Percentiles rank a stretch among this genome's conserved stretches.
Evolutionary conservation across 1,140 invertebrate genomes (phyloP).

Genomic region (Meloidogyne hapla): DNA sequence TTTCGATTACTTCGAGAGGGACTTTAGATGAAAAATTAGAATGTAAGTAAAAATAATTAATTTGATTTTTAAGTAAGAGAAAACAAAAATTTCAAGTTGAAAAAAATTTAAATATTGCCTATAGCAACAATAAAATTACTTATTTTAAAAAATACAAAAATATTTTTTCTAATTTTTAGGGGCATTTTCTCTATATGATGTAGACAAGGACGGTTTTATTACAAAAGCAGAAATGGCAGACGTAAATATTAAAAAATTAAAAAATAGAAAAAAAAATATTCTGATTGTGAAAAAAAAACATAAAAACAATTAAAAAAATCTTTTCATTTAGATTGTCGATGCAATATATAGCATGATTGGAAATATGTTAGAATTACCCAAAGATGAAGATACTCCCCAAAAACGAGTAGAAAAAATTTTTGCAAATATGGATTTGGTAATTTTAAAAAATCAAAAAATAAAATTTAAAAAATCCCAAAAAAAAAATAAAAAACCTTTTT

Average conservation of each 20-base stretch:
- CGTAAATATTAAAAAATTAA: conserved; percentile 19
- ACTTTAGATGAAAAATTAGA: conserved; percentile 65
- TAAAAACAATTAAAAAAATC: too few species aligned
- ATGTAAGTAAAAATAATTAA: conserved; percentile 54
- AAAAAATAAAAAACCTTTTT: neutral
- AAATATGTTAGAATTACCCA: conserved; percentile 67
- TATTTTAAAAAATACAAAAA: neutral
- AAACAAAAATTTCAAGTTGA: too few species aligned
- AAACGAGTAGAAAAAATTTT: conserved; percentile 69
- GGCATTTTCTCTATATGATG: conserved; percentile 68
- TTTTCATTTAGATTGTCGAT: conserved; percentile 65
- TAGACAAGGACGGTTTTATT: conserved; percentile 69
- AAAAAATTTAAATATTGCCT: too few species aligned
- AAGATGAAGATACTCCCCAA: conserved; percentile 68
- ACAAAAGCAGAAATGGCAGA: conserved; percentile 61
- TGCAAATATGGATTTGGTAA: conserved; percentile 68
- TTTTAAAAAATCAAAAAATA: neutral
- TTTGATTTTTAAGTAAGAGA: neutral
- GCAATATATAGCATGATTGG: conserved; percentile 68
- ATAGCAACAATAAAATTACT: neutral
- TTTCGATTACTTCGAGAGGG: conserved; percentile 65
- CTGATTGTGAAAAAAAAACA: neutral
- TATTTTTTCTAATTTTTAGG: conserved; percentile 58
- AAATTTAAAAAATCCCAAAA: neutral
- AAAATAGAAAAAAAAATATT: neutral